A percentile compares a stretch with the other conserved stretches of the same genome.
phyloP scores from a whole-genome alignment of 2,888 invertebrate genomes.

The Drosophila aldrichi region DNA sequence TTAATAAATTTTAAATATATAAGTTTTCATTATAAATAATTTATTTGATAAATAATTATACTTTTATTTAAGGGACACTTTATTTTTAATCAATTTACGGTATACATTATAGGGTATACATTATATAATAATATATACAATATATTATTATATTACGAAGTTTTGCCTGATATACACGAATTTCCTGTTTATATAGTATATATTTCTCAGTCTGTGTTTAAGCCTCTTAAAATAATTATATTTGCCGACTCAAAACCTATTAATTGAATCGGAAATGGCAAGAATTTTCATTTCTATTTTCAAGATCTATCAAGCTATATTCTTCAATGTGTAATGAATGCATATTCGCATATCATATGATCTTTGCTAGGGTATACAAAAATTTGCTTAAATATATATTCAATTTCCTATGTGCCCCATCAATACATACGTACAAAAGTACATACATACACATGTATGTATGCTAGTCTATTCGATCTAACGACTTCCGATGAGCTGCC shows the following conservation, averaged over 20 bases:
- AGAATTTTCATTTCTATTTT: neutral
- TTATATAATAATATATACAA: too few species aligned
- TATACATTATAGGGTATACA: too few species aligned
- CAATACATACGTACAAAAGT: neutral
- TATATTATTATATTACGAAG: too few species aligned
- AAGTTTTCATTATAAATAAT: too few species aligned
- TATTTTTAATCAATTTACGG: too few species aligned
- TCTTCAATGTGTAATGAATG: neutral
- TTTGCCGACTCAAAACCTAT: neutral
- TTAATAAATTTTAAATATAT: too few species aligned
- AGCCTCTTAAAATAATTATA: neutral
- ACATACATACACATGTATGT: neutral
- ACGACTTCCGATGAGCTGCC: conserved; percentile 69
- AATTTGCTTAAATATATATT: neutral
- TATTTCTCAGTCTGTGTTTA: neutral
- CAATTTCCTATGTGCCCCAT: conserved; percentile 2
- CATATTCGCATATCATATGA: neutral
- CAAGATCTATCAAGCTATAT: neutral
- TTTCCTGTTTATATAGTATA: neutral
- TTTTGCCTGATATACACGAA: too few species aligned
- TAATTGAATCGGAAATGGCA: too few species aligned
- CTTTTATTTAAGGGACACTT: too few species aligned
- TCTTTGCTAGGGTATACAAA: neutral
- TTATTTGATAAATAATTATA: too few species aligned
- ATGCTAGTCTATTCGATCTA: conserved; percentile 47